These are phyloP conservation scores for Aplysia californica DNA, from an alignment of 1,140 invertebrate species.

Conservation along the genomic window DNA sequence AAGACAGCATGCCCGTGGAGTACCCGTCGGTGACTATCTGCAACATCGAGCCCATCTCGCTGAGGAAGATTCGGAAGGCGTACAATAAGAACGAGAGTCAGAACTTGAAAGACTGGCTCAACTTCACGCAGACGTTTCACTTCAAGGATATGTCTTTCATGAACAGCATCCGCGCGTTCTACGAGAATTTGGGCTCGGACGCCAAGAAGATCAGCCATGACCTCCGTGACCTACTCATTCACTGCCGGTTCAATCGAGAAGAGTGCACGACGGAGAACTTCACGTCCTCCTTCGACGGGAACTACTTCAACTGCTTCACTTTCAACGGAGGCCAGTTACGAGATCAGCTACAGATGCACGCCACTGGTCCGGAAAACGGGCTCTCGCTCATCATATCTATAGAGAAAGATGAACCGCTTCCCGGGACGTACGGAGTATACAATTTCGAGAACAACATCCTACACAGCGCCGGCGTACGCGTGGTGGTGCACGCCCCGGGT, in stretches of 20 bases:
- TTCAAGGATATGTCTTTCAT: conserved; percentile 41
- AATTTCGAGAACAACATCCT: conserved; percentile 56
- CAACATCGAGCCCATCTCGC: conserved; percentile 58
- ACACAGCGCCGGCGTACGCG: conserved; percentile 63
- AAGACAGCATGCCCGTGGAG: conserved; percentile 61
- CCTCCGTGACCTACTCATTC: conserved; percentile 52
- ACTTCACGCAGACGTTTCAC: conserved; percentile 37
- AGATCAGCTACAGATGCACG: conserved; percentile 52
- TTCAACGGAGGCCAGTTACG: conserved; percentile 51
- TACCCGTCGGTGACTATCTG: conserved; percentile 60
- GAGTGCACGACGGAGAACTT: conserved; percentile 51
- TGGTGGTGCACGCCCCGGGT: conserved; percentile 67
- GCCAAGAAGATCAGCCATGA: conserved; percentile 51
- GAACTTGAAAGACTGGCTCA: conserved; percentile 48
- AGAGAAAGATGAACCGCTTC: conserved; percentile 58
- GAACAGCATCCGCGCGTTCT: conserved; percentile 54
- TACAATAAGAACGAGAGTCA: conserved; percentile 25
- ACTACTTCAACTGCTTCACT: conserved; percentile 63
- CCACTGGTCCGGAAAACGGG: conserved; percentile 60
- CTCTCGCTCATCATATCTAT: conserved; percentile 58
- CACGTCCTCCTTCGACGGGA: conserved; percentile 56
- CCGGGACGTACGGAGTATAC: conserved; percentile 57
- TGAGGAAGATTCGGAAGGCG: conserved; percentile 38
- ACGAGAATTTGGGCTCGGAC: conserved; percentile 54
- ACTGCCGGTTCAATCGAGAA: conserved; percentile 56